Base-by-base conservation (phyloP, 2,888 invertebrate genomes). In the Ophion obscuratus region DNA sequence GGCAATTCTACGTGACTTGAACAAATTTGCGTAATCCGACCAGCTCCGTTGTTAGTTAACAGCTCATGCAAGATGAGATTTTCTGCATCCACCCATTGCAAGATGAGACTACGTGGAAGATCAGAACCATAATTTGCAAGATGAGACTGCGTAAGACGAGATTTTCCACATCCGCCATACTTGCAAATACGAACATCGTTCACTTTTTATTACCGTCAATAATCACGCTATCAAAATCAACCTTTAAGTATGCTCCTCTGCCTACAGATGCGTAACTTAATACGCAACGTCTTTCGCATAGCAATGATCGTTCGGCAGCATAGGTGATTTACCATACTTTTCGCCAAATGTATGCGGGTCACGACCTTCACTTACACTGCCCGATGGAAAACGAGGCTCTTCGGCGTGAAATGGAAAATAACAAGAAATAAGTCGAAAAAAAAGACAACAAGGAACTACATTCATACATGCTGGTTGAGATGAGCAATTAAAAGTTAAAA, bases 361-460 rank as follows among this genome's bases (percentile, higher is more conserved):
- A 27, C 68, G 27, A 40, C 10, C 11, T 17, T 47, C 68, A 70
- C 68, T 70, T 70, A 53, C 68, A 70, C 47, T 47, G 27, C 14
- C 24, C 24, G 14, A 70, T 14, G 68, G 27, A 2, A 47, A 70
- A 17, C 24, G 47, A 24, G 14, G 14, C 3, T 70, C 17, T 70
- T 47, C 20, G 14, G 27, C 47, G 47, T 7, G 68, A 27, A 27
- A 24, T 17, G 14, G 53, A 47, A 68, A 68, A 40, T 9, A 7
- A 47, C 47, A 68, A 24, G 6, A 68, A 47, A 24, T 24, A 24
- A 24, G 11, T 17, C 3, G 20, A 68, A 68, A 6, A 17, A 11
- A 2, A 1, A 4, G 7, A 20, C n/a, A 5, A 47, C 11, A 11
- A 47, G 36, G 1, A 27, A 24, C 24, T 0, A 27, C 11, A 62